Conservation (phyloP, 2,797 vertebrate species). For the Coregonus suidteri region DNA sequence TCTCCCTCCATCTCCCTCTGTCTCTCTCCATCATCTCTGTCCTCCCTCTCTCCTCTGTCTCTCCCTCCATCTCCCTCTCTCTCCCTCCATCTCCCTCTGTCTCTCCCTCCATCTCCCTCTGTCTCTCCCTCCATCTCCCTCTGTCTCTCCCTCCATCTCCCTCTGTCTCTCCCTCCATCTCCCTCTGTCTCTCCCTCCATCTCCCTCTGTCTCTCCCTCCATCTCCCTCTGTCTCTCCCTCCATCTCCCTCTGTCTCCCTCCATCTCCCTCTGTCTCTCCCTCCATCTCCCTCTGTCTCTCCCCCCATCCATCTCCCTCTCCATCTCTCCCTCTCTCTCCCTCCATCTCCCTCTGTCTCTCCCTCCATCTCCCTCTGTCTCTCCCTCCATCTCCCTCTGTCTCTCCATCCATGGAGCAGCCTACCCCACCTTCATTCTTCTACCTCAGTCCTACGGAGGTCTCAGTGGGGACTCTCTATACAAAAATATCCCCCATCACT, state of each 20-base stretch:
- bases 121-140: too few relatives aligned
- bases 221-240: conserved; percentile 4
- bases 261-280: background rate
- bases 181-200: too few relatives aligned
- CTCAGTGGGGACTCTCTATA: conserved; percentile 57
- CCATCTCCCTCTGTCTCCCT: background rate
- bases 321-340: conserved; percentile 6
- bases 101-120: too few relatives aligned
- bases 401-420: conserved; percentile 21
- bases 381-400: conserved; percentile 13
- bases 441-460: too few relatives aligned
- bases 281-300: background rate
- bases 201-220: conserved; percentile 6
- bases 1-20: too few relatives aligned
- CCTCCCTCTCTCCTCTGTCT: too few relatives aligned
- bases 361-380: conserved; percentile 3
- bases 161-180: conserved; percentile 7
- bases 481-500: conserved; percentile 58
- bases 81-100: too few relatives aligned
- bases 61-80: too few relatives aligned
- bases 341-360: conserved; percentile 8
- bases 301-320: background rate
- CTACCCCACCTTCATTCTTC: conserved; percentile 12
- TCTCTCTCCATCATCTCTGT: too few relatives aligned
- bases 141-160: background rate